Evolutionary conservation across 2,113 vertebrate genomes (phyloP), one percentile per base, ranked within the genome.

Genomic region (Saccopteryx bilineata): DNA sequence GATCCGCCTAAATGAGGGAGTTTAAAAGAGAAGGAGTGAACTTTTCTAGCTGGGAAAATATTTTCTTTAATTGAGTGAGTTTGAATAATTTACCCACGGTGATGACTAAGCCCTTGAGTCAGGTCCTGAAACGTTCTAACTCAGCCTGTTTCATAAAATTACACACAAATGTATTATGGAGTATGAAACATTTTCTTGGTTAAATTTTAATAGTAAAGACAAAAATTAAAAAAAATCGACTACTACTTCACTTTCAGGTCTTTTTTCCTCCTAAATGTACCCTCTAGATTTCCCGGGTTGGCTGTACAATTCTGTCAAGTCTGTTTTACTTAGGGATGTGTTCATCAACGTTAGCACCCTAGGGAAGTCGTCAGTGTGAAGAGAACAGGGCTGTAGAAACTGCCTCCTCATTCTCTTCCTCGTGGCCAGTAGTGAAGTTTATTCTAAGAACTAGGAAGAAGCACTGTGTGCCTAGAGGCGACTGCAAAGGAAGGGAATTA

Each of bases 201-300:
- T 87, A 90, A 92, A 33, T 71, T 31, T 80, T 90, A 87, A 87
- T 26, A 74, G n/a, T 56, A 60, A 93, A 91, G 50, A 58, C n/a
- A 86, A 88, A 0, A 71, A 65, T 63, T 68, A 66, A 81, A 39
- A 84, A 69, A 71, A 7, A 9, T 11, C 18, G 33, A 33, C 39
- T 0, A 71, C 18, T 33, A 33, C 9, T 76, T 90, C 28, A 12
- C 52, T 81, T 95, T 54, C 71, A 33, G 10, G 63, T 58, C 24
- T 69, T 90, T 84, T 78, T n/a, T 52, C 86, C 52, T 85, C 46
- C 31, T 68, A 54, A 69, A 68, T 50, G 71, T 60, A 76, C 46
- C 61, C 80, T 89, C n/a, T 80, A 24, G 50, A 75, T 89, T 88
- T 86, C 78, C 91, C 80, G 91, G 48, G 46, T 50, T 52, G 50